Evolutionary conservation across 2,113 vertebrate species (phyloP).

Genomic region (Calidris pugnax): DNA sequence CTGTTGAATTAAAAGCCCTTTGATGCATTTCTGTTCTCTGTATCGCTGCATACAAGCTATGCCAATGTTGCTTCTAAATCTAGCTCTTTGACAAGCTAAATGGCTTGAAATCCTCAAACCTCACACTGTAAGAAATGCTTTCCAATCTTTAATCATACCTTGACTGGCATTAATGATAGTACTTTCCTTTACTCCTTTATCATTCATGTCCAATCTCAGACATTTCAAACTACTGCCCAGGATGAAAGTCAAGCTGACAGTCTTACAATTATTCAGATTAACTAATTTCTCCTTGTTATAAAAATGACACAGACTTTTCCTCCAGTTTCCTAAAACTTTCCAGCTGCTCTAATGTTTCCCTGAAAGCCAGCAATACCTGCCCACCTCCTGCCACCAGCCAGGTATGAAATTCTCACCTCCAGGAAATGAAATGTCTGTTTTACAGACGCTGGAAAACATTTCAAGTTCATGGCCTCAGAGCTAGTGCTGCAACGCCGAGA

Average conservation of each 20-base stretch:
- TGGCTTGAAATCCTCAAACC: neutral
- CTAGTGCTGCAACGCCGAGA: fast-evolving
- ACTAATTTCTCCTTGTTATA: neutral
- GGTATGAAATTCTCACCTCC: neutral
- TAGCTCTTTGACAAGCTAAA: slow-evolving; percentile 38
- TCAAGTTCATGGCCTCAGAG: neutral
- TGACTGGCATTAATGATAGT: slow-evolving; percentile 14
- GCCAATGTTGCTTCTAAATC: slow-evolving; percentile 35
- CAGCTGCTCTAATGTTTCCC: neutral
- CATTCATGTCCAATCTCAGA: neutral
- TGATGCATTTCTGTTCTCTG: neutral
- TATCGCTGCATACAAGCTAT: neutral
- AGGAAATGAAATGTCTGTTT: neutral
- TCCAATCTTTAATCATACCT: neutral
- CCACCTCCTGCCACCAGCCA: neutral
- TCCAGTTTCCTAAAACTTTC: neutral
- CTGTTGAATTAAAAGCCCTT: slow-evolving; percentile 51
- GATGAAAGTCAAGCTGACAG: slow-evolving; percentile 9
- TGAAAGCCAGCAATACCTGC: neutral
- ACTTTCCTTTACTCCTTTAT: slow-evolving; percentile 10
- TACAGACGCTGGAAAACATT: neutral
- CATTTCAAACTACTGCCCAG: neutral
- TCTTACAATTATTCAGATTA: neutral
- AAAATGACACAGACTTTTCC: neutral
- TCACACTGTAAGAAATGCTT: neutral